Base-by-base conservation (phyloP, 2,888 invertebrate genomes). In the Plutella xylostella region DNA sequence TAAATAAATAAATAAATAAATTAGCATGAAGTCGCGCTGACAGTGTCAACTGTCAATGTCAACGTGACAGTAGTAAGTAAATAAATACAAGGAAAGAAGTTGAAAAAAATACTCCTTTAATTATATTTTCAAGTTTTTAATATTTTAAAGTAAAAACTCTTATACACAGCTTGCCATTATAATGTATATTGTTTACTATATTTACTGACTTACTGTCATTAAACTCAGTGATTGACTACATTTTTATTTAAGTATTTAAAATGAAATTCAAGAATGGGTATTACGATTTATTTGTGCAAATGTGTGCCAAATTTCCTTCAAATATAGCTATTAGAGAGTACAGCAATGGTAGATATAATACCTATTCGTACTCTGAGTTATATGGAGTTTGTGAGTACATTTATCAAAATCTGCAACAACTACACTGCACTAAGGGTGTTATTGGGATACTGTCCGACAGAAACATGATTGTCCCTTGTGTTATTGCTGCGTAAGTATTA, bases 401-500 rank as follows among this genome's bases (percentile, higher is more conserved):
- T 44, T 70, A 75, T 4, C 78, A 78, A 54, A 75, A 66, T 45
- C 59, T 85, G 37, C 73, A 72, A 45, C 74, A 73, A 49, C 47
- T 75, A 1, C 58, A 68, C 52, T 72, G 69, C 53, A 68, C 60
- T 21, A 75, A 64, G 50, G 74, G 79, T 20, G 50, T 73, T 40
- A 71, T 87, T 54, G 86, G 85, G 33, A 57, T 87, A 38, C 60
- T 80, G 41, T 79, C 86, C 45, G 69, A 74, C 37, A 84, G 85
- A 54, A 86, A 86, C 59, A 60, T 78, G 37, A 70, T 84, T 41
- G 72, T 86, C 54, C 87, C 87, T 31, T 77, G 85, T 51, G 61
- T 86, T 47, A 73, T 87, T 52, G 75, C 87, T 25, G 85, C 87
- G 88, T 87, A 73, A 76, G 82, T 75, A 50, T 43, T 30, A 34